Evolutionary conservation across 1,140 invertebrate genomes (phyloP).

Genomic region (Galleria mellonella): DNA sequence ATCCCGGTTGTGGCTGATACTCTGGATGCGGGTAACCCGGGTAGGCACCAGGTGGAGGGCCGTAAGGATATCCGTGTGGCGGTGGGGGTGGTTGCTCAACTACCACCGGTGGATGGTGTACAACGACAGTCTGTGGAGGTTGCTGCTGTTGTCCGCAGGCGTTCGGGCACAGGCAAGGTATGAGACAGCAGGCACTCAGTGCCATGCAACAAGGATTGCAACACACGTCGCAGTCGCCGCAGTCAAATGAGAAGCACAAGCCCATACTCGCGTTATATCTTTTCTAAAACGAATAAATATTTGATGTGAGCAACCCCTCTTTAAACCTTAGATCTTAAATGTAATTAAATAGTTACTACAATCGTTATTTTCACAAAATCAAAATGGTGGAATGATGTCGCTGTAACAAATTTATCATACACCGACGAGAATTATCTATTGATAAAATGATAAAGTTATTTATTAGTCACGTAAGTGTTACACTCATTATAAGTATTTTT

Average conservation of each 20-base stretch:
- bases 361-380: slow-evolving; percentile 1
- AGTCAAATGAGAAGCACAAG: slow-evolving; percentile 60
- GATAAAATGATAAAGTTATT: slow-evolving; percentile 14
- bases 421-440: slow-evolving; percentile 14
- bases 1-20: slow-evolving; percentile 20
- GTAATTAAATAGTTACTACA: slow-evolving; percentile 6
- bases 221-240: slow-evolving; percentile 52
- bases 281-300: slow-evolving; percentile 36
- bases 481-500: no score
- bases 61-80: slow-evolving; percentile 32
- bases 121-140: slow-evolving; percentile 40
- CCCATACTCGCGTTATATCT: slow-evolving; percentile 39
- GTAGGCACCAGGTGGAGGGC: slow-evolving; percentile 22
- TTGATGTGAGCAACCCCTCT: neutral
- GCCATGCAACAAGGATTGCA: slow-evolving; percentile 59
- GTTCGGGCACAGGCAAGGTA: slow-evolving; percentile 58
- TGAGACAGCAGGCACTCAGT: slow-evolving; percentile 51
- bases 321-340: slow-evolving; percentile 2
- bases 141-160: slow-evolving; percentile 55
- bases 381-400: slow-evolving; percentile 25
- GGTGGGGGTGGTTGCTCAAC: slow-evolving; percentile 37
- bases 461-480: no score
- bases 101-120: slow-evolving; percentile 49
- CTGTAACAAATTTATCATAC: slow-evolving; percentile 5
- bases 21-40: slow-evolving; percentile 27